Conservation (phyloP, 2,888 invertebrate genomes). For the Megamerina dolium region DNA sequence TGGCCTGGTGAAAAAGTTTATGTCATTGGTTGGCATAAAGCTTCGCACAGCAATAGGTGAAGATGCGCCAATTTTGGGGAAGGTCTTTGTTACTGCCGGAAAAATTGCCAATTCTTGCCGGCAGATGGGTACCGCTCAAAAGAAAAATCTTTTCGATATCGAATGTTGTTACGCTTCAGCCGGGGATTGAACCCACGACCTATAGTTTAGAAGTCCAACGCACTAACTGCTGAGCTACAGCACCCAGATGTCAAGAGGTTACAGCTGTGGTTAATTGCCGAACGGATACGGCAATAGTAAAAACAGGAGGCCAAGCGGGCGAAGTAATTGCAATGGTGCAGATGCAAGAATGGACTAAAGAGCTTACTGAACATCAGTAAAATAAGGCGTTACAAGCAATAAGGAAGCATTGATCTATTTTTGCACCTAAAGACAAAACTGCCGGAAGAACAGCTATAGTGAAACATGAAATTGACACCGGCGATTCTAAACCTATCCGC, state of each 20-base stretch:
- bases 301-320: neutral
- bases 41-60: too few relatives aligned
- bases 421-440: neutral
- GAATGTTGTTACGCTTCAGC: too few relatives aligned
- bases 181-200: too few relatives aligned
- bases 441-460: neutral
- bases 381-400: neutral
- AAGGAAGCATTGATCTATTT: neutral
- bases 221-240: too few relatives aligned
- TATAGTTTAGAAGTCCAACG: too few relatives aligned
- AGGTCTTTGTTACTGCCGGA: too few relatives aligned
- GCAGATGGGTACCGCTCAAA: too few relatives aligned
- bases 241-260: neutral
- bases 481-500: constrained; percentile 2
- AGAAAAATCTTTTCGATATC: too few relatives aligned
- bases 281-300: neutral
- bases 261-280: neutral
- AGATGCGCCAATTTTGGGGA: too few relatives aligned
- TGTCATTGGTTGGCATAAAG: too few relatives aligned
- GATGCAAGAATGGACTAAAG: neutral
- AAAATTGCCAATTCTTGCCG: too few relatives aligned
- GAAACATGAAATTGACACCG: constrained; percentile 7
- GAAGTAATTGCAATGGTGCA: neutral
- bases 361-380: neutral
- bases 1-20: too few relatives aligned